Conservation (phyloP, 2,888 invertebrate species). For the Phyto melanocephala region DNA sequence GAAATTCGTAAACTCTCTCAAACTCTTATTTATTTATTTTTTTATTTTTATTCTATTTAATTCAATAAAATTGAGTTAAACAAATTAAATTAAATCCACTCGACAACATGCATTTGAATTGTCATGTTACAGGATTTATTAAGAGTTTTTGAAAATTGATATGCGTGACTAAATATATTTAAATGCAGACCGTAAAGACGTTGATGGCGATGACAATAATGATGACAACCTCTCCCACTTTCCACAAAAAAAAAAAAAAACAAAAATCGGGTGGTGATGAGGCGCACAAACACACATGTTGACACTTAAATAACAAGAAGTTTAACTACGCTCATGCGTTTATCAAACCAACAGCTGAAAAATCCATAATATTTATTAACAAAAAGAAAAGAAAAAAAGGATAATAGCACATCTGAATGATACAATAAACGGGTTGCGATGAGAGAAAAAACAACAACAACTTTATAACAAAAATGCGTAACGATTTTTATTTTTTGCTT, state of each 20-base stretch:
- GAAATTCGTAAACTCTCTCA: too few species aligned
- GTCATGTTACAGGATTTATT: conserved; percentile 59
- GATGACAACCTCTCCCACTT: conserved; percentile 40
- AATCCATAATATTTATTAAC: conserved; percentile 4
- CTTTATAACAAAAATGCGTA: conserved; percentile 30
- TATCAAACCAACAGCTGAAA: conserved; percentile 2
- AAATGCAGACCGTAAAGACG: conserved; percentile 42
- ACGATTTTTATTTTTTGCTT: conserved; percentile 22
- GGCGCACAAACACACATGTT: background rate
- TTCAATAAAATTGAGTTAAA: conserved; percentile 16
- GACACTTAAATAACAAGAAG: conserved; percentile 1
- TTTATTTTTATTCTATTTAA: background rate
- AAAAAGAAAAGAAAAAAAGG: background rate
- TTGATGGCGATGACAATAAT: conserved; percentile 15
- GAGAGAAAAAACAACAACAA: background rate
- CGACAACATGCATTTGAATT: conserved; percentile 29
- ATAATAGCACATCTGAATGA: conserved; percentile 35
- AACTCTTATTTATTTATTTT: too few species aligned
- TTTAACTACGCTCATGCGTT: background rate
- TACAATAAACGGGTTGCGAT: conserved; percentile 45
- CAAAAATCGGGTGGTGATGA: conserved; percentile 11
- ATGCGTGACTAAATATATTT: conserved; percentile 76
- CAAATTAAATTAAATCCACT: conserved; percentile 27
- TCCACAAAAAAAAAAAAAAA: background rate
- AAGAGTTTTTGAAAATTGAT: conserved; percentile 68